Conservation (phyloP, 1,140 invertebrate species). For the Sminthurides bifidus region DNA sequence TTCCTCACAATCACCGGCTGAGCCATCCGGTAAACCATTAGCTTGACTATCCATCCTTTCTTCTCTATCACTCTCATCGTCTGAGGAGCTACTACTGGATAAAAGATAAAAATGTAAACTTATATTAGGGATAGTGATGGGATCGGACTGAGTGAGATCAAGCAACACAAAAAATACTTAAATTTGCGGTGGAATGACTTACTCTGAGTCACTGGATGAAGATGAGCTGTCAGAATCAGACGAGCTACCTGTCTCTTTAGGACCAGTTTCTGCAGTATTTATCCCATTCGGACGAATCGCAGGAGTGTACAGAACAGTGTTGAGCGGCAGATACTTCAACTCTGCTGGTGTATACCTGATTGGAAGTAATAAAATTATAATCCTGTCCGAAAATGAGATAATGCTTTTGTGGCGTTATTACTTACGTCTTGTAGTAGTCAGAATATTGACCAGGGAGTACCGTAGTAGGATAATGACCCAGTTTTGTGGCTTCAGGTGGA, state of each 20-base stretch:
- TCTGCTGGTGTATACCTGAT: slow-evolving; percentile 51
- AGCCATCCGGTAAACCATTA: too few relatives aligned
- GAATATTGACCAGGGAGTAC: slow-evolving; percentile 87
- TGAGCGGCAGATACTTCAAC: slow-evolving; percentile 71
- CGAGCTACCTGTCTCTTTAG: background rate
- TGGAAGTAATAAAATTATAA: slow-evolving; percentile 4
- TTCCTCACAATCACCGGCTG: slow-evolving; percentile 23
- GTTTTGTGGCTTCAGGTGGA: slow-evolving; percentile 41
- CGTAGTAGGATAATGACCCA: slow-evolving; percentile 75
- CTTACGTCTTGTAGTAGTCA: slow-evolving; percentile 64
- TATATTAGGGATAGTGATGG: slow-evolving; percentile 7
- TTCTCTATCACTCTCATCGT: too few relatives aligned
- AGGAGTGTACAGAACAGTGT: slow-evolving; percentile 72
- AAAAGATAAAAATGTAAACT: slow-evolving; percentile 4
- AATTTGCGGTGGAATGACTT: slow-evolving; percentile 5
- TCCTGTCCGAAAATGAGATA: background rate
- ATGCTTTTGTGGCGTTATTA: background rate
- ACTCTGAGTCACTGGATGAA: slow-evolving; percentile 48
- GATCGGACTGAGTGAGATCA: background rate
- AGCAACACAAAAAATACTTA: background rate
- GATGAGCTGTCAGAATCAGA: slow-evolving; percentile 41
- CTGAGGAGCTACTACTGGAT: slow-evolving; percentile 38
- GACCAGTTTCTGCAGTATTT: background rate
- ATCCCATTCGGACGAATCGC: slow-evolving; percentile 38
- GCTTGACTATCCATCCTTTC: too few relatives aligned